A percentile compares a stretch with the other conserved stretches of the same genome.
Evolutionary conservation across 2,888 invertebrate genomes (phyloP).

Genomic region (Epirrhoe alternata): DNA sequence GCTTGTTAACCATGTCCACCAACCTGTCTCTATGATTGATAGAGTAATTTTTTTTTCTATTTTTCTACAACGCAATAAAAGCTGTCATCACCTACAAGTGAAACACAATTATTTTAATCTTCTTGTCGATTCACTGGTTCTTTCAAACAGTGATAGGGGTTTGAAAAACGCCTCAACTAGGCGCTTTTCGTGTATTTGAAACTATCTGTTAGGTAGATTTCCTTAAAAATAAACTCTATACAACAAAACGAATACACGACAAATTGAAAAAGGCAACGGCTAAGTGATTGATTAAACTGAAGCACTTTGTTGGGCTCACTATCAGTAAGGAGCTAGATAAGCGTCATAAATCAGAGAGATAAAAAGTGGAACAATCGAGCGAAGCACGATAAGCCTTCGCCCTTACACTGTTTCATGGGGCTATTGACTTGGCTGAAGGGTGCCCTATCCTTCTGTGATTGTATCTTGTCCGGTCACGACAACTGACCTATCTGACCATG

Average conservation of each 20-base stretch:
- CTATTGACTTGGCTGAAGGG: constrained; percentile 41
- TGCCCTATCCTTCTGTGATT: constrained; percentile 37
- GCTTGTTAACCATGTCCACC: too few species aligned
- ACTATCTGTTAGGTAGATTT: constrained; percentile 35
- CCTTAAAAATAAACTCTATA: constrained; percentile 52
- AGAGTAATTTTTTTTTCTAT: too few species aligned
- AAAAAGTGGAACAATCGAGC: constrained; percentile 60
- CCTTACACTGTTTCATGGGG: constrained; percentile 38
- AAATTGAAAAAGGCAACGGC: constrained; percentile 65
- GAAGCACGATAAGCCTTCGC: constrained; percentile 43
- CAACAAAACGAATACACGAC: constrained; percentile 53
- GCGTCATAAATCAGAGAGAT: constrained; percentile 73
- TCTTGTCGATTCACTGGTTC: too few species aligned
- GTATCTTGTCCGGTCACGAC: constrained; percentile 32
- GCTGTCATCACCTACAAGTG: too few species aligned
- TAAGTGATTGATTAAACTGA: constrained; percentile 72
- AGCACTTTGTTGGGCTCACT: constrained; percentile 65
- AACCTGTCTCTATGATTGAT: too few species aligned
- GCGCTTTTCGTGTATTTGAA: too few species aligned
- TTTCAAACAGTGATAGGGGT: too few species aligned
- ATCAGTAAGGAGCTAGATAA: constrained; percentile 66
- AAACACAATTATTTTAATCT: too few species aligned
- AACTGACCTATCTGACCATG: constrained; percentile 14
- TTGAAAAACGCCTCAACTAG: too few species aligned
- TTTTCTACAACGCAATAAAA: too few species aligned